Percentiles rank a stretch among this genome's conserved stretches.
Evolutionary conservation across 2,113 vertebrate species (phyloP).

Genomic region (Etheostoma cragini): DNA sequence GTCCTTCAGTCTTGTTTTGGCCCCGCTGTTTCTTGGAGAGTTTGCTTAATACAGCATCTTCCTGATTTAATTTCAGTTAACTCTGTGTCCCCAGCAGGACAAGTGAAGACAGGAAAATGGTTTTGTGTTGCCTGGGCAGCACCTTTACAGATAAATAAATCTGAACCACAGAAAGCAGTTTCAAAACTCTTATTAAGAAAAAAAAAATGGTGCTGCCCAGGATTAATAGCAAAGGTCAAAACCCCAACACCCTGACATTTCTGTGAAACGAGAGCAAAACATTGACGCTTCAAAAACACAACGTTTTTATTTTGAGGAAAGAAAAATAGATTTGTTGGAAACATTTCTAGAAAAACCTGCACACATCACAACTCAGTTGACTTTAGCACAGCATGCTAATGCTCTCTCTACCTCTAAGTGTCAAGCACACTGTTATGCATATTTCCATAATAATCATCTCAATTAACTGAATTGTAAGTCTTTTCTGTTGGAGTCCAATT

Average conservation of each 20-base stretch:
- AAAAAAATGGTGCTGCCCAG: background rate
- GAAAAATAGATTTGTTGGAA: conserved; percentile 10
- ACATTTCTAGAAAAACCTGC: conserved; percentile 13
- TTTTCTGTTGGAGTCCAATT: conserved; percentile 70
- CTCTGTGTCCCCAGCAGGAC: background rate
- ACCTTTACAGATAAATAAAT: conserved; percentile 1
- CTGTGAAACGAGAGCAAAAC: background rate
- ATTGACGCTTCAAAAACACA: background rate
- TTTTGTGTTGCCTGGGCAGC: conserved; percentile 27
- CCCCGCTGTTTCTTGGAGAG: conserved; percentile 29
- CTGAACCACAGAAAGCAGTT: background rate
- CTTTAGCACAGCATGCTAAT: conserved; percentile 6
- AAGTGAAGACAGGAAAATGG: conserved; percentile 11
- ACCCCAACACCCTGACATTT: background rate
- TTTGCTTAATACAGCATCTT: conserved; percentile 43
- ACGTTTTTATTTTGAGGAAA: conserved; percentile 11
- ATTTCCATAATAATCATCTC: conserved; percentile 63
- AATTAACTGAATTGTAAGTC: conserved; percentile 55
- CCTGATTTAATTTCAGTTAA: conserved; percentile 41
- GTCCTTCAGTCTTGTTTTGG: conserved; percentile 49
- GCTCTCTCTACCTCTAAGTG: conserved; percentile 23
- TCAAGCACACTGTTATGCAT: conserved; percentile 47
- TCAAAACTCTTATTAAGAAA: background rate
- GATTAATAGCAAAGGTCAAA: background rate
- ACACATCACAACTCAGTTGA: conserved; percentile 5